A percentile compares a stretch with the other conserved stretches of the same genome.
Conservation (phyloP, 2,888 invertebrate species). For the Drosophila kambysellisi region DNA sequence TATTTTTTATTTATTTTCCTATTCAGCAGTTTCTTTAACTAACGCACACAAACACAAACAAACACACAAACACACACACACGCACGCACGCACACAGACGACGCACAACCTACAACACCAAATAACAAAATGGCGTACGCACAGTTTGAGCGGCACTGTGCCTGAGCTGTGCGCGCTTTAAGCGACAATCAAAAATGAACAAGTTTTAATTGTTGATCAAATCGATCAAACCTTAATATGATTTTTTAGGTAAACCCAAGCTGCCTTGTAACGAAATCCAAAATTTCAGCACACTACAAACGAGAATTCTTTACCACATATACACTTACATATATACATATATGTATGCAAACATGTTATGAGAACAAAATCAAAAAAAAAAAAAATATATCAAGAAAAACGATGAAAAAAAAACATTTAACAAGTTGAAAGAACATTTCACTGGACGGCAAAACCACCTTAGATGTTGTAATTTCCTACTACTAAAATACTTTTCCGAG, state of each 20-base stretch:
- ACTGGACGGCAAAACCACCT: conserved; percentile 85
- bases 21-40: neutral
- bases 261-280: conserved; percentile 75
- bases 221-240: conserved; percentile 17
- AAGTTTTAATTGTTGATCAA: conserved; percentile 24
- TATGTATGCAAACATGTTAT: conserved; percentile 53
- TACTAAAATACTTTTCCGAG: conserved; percentile 42
- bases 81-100: conserved; percentile 44
- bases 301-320: conserved; percentile 33
- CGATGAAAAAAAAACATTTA: conserved; percentile 17
- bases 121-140: conserved; percentile 38
- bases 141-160: conserved; percentile 47
- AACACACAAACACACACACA: conserved; percentile 36
- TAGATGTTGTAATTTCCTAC: conserved; percentile 84
- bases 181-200: conserved; percentile 64
- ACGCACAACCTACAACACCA: conserved; percentile 77
- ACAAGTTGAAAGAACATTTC: conserved; percentile 76
- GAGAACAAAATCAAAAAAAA: conserved; percentile 48
- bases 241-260: conserved; percentile 63
- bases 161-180: conserved; percentile 34
- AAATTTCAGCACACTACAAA: conserved; percentile 59
- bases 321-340: conserved; percentile 13
- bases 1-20: neutral
- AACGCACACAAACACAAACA: conserved; percentile 34
- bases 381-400: conserved; percentile 33